Percentiles rank a stretch among this genome's conserved stretches.
These are phyloP conservation scores for Danio choprae DNA, from an alignment of 2,797 vertebrate species.

Conservation along the genomic window DNA sequence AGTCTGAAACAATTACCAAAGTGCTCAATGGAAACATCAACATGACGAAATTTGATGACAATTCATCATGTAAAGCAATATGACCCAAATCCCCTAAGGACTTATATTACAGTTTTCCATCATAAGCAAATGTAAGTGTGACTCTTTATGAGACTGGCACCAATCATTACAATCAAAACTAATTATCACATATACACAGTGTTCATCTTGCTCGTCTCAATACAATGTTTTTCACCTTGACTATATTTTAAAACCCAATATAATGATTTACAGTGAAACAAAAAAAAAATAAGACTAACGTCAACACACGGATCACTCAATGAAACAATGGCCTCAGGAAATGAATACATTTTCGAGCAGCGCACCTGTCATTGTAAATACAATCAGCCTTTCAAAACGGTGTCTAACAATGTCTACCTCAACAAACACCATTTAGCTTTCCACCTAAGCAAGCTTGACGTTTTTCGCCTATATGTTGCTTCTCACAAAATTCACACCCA, in stretches of 20 bases:
- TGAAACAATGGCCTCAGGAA: constrained; percentile 47
- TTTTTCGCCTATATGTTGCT: constrained; percentile 8
- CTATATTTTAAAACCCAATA: neutral
- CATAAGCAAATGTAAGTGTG: neutral
- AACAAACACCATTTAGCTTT: constrained; percentile 41
- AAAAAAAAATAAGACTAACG: constrained; percentile 19
- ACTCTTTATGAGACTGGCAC: neutral
- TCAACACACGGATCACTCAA: constrained; percentile 10
- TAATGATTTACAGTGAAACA: constrained; percentile 7
- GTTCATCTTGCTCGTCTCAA: neutral
- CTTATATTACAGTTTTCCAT: constrained; percentile 1
- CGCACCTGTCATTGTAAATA: constrained; percentile 28
- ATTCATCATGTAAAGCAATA: constrained; percentile 32
- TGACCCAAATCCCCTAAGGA: neutral
- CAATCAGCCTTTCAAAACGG: constrained; percentile 30
- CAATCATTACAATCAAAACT: neutral
- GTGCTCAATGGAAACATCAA: constrained; percentile 38
- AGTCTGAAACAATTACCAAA: constrained; percentile 23
- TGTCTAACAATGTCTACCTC: constrained; percentile 7
- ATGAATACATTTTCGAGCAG: constrained; percentile 30
- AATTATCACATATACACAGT: neutral
- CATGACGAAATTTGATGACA: constrained; percentile 37
- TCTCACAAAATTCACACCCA: constrained; percentile 29
- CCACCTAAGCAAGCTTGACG: constrained; percentile 31
- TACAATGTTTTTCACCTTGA: constrained; percentile 6